phyloP scores from a whole-genome alignment of 1,140 invertebrate species.

The Meloidogyne exigua region DNA sequence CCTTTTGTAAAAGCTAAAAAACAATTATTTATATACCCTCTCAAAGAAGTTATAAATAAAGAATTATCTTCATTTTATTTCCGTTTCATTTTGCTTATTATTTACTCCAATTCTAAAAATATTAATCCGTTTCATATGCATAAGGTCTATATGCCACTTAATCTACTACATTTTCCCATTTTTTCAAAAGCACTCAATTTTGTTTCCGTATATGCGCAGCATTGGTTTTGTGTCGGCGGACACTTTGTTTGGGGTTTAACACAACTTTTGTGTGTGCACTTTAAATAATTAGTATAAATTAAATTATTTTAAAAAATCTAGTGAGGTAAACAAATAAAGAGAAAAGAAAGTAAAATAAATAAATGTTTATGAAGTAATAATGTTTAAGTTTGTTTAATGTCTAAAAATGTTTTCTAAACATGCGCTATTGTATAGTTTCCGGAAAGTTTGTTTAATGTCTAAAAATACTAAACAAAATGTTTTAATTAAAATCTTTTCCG shows the following conservation, averaged over 20 bases:
- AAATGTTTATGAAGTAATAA: too few relatives aligned
- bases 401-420: too few relatives aligned
- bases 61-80: neutral
- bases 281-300: constrained; percentile 2
- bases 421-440: too few relatives aligned
- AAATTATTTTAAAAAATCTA: neutral
- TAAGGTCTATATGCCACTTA: neutral
- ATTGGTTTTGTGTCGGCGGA: neutral
- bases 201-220: neutral
- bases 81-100: neutral
- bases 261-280: neutral
- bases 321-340: neutral
- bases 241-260: neutral
- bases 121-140: neutral
- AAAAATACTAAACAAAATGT: too few relatives aligned
- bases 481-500: neutral
- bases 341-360: neutral
- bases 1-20: too few relatives aligned
- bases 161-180: neutral
- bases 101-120: neutral
- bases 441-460: too few relatives aligned
- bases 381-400: too few relatives aligned
- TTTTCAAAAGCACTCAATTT: neutral
- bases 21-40: too few relatives aligned
- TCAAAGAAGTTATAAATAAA: too few relatives aligned